A percentile compares a stretch with the other conserved stretches of the same genome.
Evolutionary conservation across 2,113 vertebrate genomes (phyloP).

Genomic region (Gobio gobio): DNA sequence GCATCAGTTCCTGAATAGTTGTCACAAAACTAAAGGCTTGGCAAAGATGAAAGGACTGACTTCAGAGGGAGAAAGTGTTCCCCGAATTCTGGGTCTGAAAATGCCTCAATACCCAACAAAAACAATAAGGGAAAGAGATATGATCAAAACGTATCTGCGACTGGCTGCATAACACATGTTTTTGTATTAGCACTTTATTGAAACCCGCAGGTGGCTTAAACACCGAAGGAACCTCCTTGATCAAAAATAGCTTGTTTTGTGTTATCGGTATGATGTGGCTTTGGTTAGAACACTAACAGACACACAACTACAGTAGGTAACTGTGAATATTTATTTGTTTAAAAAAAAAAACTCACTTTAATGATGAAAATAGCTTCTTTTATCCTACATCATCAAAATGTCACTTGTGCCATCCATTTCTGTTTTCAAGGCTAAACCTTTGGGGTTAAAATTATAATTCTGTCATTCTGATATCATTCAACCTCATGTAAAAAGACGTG

Average conservation of each 20-base stretch:
- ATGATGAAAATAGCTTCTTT: not conserved
- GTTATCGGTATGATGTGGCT: not conserved
- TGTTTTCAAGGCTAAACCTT: not conserved
- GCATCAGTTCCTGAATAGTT: not conserved
- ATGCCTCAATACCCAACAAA: constrained; percentile 29
- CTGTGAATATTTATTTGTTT: not conserved
- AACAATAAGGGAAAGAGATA: not conserved
- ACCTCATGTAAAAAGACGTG: not conserved
- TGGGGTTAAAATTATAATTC: not conserved
- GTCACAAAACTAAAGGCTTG: constrained; percentile 13
- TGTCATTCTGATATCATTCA: not conserved
- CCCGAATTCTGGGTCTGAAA: constrained; percentile 25
- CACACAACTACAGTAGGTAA: not conserved
- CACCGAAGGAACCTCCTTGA: not conserved
- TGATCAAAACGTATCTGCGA: constrained; percentile 33
- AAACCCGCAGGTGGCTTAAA: not conserved
- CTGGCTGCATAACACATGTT: not conserved
- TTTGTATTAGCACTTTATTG: constrained; percentile 9
- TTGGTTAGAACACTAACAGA: not conserved
- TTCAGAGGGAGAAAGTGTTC: constrained; percentile 21
- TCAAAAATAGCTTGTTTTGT: not conserved
- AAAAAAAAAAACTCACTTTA: not conserved
- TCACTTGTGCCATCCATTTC: not conserved
- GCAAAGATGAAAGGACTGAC: constrained; percentile 39
- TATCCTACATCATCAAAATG: not conserved